Conservation (phyloP, 2,113 vertebrate genomes). For the Pantherophis guttatus region DNA sequence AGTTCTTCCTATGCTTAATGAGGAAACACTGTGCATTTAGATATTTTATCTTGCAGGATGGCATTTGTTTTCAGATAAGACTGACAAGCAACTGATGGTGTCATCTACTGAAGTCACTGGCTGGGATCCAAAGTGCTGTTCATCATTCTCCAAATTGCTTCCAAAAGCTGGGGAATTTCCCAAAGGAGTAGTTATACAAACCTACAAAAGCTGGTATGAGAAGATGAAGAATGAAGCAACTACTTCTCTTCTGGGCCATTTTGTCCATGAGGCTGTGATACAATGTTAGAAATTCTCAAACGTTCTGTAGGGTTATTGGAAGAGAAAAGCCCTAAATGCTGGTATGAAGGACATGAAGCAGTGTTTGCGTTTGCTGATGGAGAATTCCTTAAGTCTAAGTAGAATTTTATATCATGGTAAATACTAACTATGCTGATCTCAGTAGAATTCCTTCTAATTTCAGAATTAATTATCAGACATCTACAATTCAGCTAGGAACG, state of each 20-base stretch:
- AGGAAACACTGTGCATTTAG: background rate
- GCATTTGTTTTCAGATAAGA: background rate
- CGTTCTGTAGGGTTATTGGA: background rate
- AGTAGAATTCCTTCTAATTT: conserved; percentile 22
- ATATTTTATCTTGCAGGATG: background rate
- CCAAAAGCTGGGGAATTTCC: background rate
- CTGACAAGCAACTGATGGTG: background rate
- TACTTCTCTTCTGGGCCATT: background rate
- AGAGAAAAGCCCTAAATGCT: background rate
- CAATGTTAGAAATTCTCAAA: background rate
- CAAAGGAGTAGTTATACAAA: background rate
- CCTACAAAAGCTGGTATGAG: background rate
- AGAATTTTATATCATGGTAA: conserved; percentile 19
- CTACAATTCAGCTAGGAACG: conserved; percentile 44
- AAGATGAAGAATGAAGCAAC: background rate
- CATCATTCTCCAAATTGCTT: background rate
- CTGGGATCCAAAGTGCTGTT: background rate
- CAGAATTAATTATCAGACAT: conserved; percentile 28
- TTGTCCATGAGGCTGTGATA: background rate
- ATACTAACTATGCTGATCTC: background rate
- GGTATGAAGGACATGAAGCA: background rate
- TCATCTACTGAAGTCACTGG: background rate
- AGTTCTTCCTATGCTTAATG: background rate
- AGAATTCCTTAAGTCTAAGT: background rate
- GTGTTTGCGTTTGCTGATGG: conserved; percentile 1